Evolutionary conservation across 2,888 invertebrate genomes (phyloP), one percentile per base, ranked within the genome.

Genomic region (Nowickia ferox): DNA sequence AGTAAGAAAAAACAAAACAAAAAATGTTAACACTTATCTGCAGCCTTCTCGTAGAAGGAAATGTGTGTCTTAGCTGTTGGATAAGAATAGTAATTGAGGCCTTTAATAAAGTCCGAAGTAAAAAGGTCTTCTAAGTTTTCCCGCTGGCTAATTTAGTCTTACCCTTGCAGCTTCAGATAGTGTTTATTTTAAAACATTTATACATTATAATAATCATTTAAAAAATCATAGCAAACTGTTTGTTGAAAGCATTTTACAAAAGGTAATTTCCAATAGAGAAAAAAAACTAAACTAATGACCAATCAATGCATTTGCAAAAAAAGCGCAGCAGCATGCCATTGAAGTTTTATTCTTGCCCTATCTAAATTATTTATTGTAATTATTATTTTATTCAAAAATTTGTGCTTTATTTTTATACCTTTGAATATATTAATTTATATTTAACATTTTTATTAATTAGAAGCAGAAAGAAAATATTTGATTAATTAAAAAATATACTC

Each of bases 261-360:
- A n/a, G 13, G 40, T 19, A 40, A 46, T 9, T 30, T 30, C 4
- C 2, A 30, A 30, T 30, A 30, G 2, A 30, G 46, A 38, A 22
- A 48, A 42, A 68, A 42, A 69, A 59, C 19, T 61, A 4, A 53
- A 40, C 17, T 65, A 77, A 68, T 40, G 9, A 19, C 44, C 69
- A 63, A 61, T 55, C 61, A 63, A 63, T 46, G 38, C 44, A 79
- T 5, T 46, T 42, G 42, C 42, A 74, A 22, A 81, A 74, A 59
- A 74, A 78, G 40, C 72, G 68, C 59, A 78, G 68, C 78, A 74
- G 65, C 74, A 84, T 84, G 78, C 74, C 78, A 84, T 78, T 78
- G 78, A 68, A 74, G 61, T 30, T 42, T 38, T 15, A 51, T 48
- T 55, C 42, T 57, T 68, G 10, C 48, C 19, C 10, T 53, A 17